Conservation (phyloP, 1,140 invertebrate genomes). For the Lasaia peninsularis region DNA sequence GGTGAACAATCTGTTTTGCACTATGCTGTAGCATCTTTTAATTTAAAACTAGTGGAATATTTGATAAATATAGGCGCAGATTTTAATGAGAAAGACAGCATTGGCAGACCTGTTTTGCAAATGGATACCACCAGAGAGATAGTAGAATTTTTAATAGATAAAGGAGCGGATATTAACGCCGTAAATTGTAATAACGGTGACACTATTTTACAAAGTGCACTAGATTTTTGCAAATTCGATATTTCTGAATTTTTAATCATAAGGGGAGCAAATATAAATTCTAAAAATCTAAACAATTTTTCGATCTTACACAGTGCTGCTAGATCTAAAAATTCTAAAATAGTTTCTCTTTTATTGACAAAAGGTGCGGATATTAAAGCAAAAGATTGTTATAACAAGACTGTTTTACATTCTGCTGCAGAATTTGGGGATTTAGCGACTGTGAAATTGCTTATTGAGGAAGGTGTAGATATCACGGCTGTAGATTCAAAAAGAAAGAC, state of each 20-base stretch:
- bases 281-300: background rate
- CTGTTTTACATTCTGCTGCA: background rate
- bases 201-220: background rate
- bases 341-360: background rate
- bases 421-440: background rate
- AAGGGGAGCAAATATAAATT: background rate
- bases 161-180: background rate
- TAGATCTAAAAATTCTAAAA: background rate
- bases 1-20: background rate
- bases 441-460: no score
- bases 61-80: background rate
- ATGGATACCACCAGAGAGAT: background rate
- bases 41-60: background rate
- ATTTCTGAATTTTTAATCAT: background rate
- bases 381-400: background rate
- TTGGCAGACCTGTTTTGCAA: slow-evolving; percentile 7
- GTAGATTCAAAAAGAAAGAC: background rate
- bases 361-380: background rate
- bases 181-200: background rate
- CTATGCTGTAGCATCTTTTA: background rate
- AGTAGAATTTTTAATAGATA: background rate
- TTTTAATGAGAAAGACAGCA: background rate
- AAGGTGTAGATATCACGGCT: no score
- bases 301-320: background rate
- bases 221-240: background rate